Percentiles rank a stretch among this genome's conserved stretches.
Conservation (phyloP, 2,797 vertebrate species). For the Pristis pectinata region DNA sequence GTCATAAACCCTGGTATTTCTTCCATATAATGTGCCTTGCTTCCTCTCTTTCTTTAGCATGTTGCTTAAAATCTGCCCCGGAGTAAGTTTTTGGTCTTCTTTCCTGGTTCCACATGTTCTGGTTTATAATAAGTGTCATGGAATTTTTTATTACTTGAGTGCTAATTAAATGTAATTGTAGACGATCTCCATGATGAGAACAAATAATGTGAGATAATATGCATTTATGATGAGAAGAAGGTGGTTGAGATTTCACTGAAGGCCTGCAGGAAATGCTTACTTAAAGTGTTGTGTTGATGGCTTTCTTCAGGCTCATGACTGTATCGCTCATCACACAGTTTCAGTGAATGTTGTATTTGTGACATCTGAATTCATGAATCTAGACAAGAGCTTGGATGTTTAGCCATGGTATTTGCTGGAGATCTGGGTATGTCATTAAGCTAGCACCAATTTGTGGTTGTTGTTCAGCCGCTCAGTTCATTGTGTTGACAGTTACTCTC, state of each 20-base stretch:
- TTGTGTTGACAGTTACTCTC: not conserved
- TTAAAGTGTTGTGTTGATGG: not conserved
- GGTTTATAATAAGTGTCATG: no score
- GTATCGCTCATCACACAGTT: no score
- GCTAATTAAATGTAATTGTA: no score
- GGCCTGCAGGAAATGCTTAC: not conserved
- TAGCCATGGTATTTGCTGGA: not conserved
- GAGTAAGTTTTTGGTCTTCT: no score
- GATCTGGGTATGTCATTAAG: not conserved
- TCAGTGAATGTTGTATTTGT: not conserved
- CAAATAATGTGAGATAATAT: not conserved
- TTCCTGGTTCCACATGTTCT: no score
- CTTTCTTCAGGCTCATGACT: not conserved
- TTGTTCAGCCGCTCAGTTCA: not conserved
- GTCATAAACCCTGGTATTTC: no score
- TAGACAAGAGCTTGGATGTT: not conserved
- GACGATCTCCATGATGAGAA: not conserved
- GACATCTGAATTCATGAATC: not conserved
- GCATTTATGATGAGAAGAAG: not conserved
- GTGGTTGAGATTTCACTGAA: not conserved
- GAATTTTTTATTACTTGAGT: no score
- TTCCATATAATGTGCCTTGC: no score
- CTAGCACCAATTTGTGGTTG: not conserved
- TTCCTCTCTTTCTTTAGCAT: no score
- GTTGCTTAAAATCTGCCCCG: no score